These are phyloP conservation scores for Clistopyga incitator DNA, from an alignment of 2,888 invertebrate genomes.

Conservation along the genomic window DNA sequence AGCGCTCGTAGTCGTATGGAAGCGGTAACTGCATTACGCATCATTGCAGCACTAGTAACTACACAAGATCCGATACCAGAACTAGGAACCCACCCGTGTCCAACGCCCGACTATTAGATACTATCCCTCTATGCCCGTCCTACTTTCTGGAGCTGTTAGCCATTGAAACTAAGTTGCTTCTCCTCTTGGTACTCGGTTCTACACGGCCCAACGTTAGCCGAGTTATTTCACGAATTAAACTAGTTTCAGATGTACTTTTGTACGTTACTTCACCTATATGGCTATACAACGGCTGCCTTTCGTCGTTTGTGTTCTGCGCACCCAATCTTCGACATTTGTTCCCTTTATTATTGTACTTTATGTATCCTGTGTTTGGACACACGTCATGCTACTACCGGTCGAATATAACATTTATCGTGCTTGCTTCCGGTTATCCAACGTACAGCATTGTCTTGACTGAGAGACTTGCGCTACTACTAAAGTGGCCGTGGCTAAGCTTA, in stretches of 20 bases:
- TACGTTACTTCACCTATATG: conserved; percentile 4
- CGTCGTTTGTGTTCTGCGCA: conserved; percentile 24
- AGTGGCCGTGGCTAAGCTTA: background rate
- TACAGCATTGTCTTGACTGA: background rate
- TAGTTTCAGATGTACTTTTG: conserved; percentile 41
- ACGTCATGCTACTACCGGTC: background rate
- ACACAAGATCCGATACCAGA: conserved; percentile 41
- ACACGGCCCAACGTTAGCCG: conserved; percentile 37
- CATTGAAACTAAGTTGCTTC: conserved; percentile 61
- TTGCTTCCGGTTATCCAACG: background rate
- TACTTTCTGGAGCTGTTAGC: conserved; percentile 58
- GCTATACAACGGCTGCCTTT: conserved; percentile 19
- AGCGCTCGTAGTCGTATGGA: conserved; percentile 30
- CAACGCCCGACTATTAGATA: conserved; percentile 14
- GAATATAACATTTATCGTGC: background rate
- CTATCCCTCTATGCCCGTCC: conserved; percentile 27
- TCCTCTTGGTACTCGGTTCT: conserved; percentile 36
- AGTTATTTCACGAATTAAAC: conserved; percentile 62
- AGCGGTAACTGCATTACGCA: conserved; percentile 55
- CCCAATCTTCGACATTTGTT: conserved; percentile 10
- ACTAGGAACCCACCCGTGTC: conserved; percentile 15
- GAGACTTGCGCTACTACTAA: background rate
- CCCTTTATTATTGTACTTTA: background rate
- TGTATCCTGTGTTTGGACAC: background rate
- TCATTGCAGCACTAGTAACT: conserved; percentile 42